Evolutionary conservation across 2,888 invertebrate genomes (phyloP).

Genomic region (Chymomyza caudatula): DNA sequence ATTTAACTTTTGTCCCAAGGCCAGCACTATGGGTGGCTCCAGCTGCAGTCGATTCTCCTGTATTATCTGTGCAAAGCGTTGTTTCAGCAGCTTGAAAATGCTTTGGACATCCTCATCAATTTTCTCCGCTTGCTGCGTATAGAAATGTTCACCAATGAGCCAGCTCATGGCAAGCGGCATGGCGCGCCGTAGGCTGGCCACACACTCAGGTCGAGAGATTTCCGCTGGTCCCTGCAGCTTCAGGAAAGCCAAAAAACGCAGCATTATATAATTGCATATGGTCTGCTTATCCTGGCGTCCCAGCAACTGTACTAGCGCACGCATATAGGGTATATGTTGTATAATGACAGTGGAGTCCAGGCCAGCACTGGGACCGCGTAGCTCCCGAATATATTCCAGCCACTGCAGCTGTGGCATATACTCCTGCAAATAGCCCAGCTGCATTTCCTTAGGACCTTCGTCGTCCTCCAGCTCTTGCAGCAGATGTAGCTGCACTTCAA

Average conservation of each 20-base stretch:
- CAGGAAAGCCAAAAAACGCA: constrained; percentile 67
- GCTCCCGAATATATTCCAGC: constrained; percentile 57
- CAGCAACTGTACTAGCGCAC: constrained; percentile 60
- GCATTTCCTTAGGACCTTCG: constrained; percentile 73
- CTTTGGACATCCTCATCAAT: constrained; percentile 50
- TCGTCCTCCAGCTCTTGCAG: constrained; percentile 67
- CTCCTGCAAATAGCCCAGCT: constrained; percentile 69
- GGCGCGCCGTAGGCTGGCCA: constrained; percentile 65
- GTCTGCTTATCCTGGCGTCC: constrained; percentile 50
- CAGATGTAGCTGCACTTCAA: constrained; percentile 67
- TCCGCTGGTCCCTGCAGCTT: constrained; percentile 72
- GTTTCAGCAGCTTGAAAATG: constrained; percentile 61
- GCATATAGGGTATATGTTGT: constrained; percentile 71
- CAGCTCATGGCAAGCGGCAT: constrained; percentile 75
- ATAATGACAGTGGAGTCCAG: constrained; percentile 69
- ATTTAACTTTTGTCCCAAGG: constrained; percentile 61
- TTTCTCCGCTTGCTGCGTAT: constrained; percentile 45
- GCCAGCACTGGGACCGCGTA: constrained; percentile 50
- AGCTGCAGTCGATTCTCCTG: constrained; percentile 66
- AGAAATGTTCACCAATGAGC: constrained; percentile 67
- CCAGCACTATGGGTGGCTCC: constrained; percentile 57
- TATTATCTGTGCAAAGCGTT: constrained; percentile 58
- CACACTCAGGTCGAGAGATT: constrained; percentile 67
- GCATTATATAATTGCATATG: constrained; percentile 73
- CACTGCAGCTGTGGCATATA: constrained; percentile 71